Percentiles rank a stretch among this genome's conserved stretches.
Conservation (phyloP, 2,113 vertebrate genomes). For the Sinocyclocheilus maitianheensis region DNA sequence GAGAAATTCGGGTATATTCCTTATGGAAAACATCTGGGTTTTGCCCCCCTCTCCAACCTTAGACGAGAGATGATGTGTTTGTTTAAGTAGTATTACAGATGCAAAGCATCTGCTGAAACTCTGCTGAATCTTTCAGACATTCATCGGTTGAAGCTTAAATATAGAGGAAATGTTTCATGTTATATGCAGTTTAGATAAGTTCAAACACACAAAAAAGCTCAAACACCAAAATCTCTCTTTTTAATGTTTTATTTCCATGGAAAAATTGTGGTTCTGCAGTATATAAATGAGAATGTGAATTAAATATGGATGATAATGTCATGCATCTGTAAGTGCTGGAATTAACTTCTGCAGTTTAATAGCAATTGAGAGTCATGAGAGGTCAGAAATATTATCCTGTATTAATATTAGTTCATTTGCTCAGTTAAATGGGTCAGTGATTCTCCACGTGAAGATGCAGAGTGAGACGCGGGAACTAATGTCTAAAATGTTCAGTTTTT, state of each 20-base stretch:
- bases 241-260: background rate
- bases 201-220: background rate
- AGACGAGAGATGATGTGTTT: slow-evolving; percentile 36
- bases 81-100: slow-evolving; percentile 47
- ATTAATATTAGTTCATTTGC: background rate
- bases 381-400: background rate
- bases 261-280: no score
- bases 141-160: background rate
- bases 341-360: background rate
- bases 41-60: background rate
- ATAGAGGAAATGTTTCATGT: background rate
- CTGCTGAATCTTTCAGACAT: background rate
- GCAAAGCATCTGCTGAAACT: slow-evolving; percentile 21
- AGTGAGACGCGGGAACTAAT: slow-evolving; percentile 62
- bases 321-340: background rate
- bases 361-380: background rate
- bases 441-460: slow-evolving; percentile 57
- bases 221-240: background rate
- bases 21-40: slow-evolving; percentile 36
- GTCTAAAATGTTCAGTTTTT: slow-evolving; percentile 69
- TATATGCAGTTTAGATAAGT: background rate
- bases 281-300: background rate
- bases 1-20: background rate
- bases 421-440: slow-evolving; percentile 64
- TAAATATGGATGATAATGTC: background rate